Percentiles rank a stretch among this genome's conserved stretches.
Conservation (phyloP, 2,888 invertebrate species). For the Brachyptera risi region DNA sequence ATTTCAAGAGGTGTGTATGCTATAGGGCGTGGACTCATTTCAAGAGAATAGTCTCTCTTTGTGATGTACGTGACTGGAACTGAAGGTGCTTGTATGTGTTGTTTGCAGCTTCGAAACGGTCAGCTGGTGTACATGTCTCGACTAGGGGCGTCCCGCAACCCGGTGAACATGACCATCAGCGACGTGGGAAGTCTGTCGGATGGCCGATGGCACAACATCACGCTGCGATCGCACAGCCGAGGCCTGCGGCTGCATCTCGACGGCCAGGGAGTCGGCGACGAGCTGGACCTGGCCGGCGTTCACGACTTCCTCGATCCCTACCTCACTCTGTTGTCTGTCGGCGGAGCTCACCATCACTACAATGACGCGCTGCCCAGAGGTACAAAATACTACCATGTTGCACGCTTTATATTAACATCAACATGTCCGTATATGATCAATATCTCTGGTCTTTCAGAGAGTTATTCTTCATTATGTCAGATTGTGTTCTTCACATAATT, state of each 20-base stretch:
- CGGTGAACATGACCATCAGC: constrained; percentile 77
- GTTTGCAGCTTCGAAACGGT: constrained; percentile 59
- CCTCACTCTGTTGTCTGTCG: constrained; percentile 72
- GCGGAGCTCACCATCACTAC: no score
- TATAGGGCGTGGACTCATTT: background rate
- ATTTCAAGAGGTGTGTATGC: background rate
- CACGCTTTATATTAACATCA: no score
- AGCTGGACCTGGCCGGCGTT: constrained; percentile 78
- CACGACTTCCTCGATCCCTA: constrained; percentile 93
- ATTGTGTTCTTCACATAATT: no score
- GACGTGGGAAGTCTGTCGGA: constrained; percentile 57
- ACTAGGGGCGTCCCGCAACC: constrained; percentile 56
- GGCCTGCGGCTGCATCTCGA: constrained; percentile 71
- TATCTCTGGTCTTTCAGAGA: no score
- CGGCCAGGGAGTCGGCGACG: constrained; percentile 69
- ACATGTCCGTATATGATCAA: no score
- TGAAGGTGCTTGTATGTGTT: no score
- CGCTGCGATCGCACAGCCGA: constrained; percentile 65
- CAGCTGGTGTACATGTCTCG: constrained; percentile 76
- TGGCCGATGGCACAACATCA: constrained; percentile 87
- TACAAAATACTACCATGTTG: no score
- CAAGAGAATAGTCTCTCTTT: background rate
- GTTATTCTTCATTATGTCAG: no score
- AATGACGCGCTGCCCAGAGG: background rate
- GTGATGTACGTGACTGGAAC: background rate